These are phyloP conservation scores for Amiota minor DNA, from an alignment of 2,888 invertebrate species.

Conservation along the genomic window DNA sequence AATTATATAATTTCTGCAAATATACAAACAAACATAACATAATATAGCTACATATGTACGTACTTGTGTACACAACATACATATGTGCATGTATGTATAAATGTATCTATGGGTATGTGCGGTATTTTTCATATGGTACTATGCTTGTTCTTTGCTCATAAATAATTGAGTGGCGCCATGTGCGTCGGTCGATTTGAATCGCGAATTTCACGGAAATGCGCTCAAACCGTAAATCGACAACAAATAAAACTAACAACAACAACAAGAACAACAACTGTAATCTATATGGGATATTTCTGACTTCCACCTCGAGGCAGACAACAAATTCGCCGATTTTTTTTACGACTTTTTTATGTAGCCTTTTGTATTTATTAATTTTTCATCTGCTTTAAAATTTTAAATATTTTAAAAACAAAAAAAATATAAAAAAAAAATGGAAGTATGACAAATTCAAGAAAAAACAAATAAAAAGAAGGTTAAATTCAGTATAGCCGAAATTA, in stretches of 20 bases:
- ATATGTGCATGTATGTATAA: not conserved
- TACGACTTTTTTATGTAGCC: not conserved
- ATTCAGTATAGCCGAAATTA: too few species aligned
- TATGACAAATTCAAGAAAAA: too few species aligned
- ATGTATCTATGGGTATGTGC: not conserved
- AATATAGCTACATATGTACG: not conserved
- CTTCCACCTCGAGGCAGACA: not conserved
- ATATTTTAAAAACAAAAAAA: not conserved
- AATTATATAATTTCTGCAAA: not conserved
- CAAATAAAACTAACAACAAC: not conserved
- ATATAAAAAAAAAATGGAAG: not conserved
- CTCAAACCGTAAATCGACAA: not conserved
- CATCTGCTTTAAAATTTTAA: not conserved
- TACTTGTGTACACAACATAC: too few species aligned
- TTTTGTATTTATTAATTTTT: not conserved
- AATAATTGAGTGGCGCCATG: constrained; percentile 15
- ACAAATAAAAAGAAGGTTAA: too few species aligned
- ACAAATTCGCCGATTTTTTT: not conserved
- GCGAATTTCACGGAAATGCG: constrained; percentile 12
- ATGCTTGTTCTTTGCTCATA: not conserved
- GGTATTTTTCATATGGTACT: not conserved
- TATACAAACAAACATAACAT: not conserved
- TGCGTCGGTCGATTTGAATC: constrained; percentile 1
- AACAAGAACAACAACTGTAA: not conserved
- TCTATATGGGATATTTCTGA: not conserved